These are phyloP conservation scores for Napeogenes inachia DNA, from an alignment of 2,888 invertebrate genomes.

Conservation along the genomic window DNA sequence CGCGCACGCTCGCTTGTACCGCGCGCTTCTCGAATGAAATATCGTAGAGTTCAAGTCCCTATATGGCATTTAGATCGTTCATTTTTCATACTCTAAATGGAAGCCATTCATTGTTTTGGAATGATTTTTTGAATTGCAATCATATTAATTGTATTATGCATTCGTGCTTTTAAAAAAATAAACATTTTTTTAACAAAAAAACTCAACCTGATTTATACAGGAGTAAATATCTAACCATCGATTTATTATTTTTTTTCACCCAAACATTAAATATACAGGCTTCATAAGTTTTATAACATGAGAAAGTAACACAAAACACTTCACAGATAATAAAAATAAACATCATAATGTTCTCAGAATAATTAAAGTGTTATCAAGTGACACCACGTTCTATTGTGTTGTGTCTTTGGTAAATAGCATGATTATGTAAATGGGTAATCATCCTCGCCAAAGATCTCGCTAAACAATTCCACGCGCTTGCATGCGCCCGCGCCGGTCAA, in stretches of 20 bases:
- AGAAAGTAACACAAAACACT: no score
- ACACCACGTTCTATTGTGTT: not conserved
- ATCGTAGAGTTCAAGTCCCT: slow-evolving; percentile 51
- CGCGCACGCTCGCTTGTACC: slow-evolving; percentile 58
- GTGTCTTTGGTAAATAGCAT: slow-evolving; percentile 19
- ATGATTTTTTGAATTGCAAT: no score
- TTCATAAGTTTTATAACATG: no score
- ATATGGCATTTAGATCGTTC: slow-evolving; percentile 61
- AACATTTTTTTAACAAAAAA: no score
- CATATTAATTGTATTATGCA: no score
- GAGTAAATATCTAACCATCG: no score
- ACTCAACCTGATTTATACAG: no score
- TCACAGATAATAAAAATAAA: not conserved
- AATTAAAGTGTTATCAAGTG: not conserved
- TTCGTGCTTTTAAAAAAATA: no score
- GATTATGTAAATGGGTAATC: slow-evolving; percentile 24
- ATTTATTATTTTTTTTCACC: no score
- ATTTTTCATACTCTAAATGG: slow-evolving; percentile 44
- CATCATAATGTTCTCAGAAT: not conserved
- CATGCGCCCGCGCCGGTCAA: not conserved
- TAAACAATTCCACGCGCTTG: not conserved
- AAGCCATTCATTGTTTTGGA: no score
- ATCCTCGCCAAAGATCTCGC: slow-evolving; percentile 4
- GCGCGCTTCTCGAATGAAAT: slow-evolving; percentile 53
- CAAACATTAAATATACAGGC: no score